Conservation (phyloP, 2,888 invertebrate species). For the Bibio marci region DNA sequence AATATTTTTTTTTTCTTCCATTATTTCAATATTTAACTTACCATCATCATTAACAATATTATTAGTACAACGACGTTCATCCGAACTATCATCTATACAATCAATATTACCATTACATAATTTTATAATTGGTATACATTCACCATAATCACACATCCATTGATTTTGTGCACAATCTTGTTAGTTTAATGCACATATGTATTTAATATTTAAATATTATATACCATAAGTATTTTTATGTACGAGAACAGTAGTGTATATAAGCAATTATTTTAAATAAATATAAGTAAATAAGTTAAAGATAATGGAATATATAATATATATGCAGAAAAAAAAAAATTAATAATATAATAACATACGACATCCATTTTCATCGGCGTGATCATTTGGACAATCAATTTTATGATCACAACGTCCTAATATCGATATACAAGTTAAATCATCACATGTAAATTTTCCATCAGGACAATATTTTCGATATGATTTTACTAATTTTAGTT, state of each 20-base stretch:
- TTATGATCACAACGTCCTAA: constrained; percentile 53
- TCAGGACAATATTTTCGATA: constrained; percentile 29
- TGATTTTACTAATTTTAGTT: too few species aligned
- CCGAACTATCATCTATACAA: constrained; percentile 52
- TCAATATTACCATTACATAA: constrained; percentile 50
- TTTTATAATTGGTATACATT: constrained; percentile 40
- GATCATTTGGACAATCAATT: constrained; percentile 50
- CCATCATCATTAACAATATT: too few species aligned
- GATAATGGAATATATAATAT: too few species aligned
- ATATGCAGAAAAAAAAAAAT: too few species aligned
- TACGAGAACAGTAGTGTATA: too few species aligned
- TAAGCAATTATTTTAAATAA: too few species aligned
- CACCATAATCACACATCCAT: constrained; percentile 59
- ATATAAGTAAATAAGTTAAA: too few species aligned
- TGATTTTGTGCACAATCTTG: constrained; percentile 48
- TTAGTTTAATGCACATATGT: too few species aligned
- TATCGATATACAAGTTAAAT: constrained; percentile 55
- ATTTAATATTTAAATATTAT: too few species aligned
- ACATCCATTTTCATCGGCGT: constrained; percentile 42
- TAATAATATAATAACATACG: constrained; percentile 35
- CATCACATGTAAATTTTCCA: constrained; percentile 51
- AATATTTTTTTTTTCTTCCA: too few species aligned
- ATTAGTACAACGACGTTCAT: constrained; percentile 46
- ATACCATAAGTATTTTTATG: too few species aligned
- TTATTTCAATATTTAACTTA: too few species aligned